phyloP scores from a whole-genome alignment of 2,797 vertebrate species.

The Epinephelus malabaricus region DNA sequence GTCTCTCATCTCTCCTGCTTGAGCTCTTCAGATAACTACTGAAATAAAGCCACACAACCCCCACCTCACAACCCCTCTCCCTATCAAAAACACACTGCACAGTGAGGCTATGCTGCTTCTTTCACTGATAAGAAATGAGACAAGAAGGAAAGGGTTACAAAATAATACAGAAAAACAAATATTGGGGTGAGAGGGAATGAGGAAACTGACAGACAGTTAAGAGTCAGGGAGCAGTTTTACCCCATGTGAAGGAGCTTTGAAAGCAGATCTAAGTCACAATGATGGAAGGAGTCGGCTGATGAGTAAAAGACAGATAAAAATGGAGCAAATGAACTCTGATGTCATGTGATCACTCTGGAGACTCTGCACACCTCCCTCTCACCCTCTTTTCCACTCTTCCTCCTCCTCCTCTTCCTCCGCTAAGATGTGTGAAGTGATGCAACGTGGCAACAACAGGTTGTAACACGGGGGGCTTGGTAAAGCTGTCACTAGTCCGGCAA shows the following conservation, averaged over 20 bases:
- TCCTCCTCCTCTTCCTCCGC: conserved; percentile 38
- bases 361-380: conserved; percentile 54
- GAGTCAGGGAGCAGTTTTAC: neutral
- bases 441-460: conserved; percentile 82
- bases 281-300: conserved; percentile 20
- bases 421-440: conserved; percentile 80
- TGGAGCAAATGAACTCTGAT: conserved; percentile 49
- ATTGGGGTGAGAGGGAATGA: neutral
- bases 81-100: conserved; percentile 4
- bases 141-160: neutral
- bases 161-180: neutral
- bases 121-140: conserved; percentile 7
- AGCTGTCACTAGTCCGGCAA: conserved; percentile 56
- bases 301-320: conserved; percentile 57
- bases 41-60: conserved; percentile 56
- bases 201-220: neutral
- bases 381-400: conserved; percentile 39
- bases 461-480: conserved; percentile 67
- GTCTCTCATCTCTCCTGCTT: conserved; percentile 57
- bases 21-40: conserved; percentile 40
- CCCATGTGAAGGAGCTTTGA: conserved; percentile 30
- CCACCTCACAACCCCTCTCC: conserved; percentile 20
- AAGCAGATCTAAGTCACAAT: conserved; percentile 37
- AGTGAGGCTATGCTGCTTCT: neutral
- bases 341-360: conserved; percentile 65